Percentiles rank a stretch among this genome's conserved stretches.
These are phyloP conservation scores for Platysternon megacephalum DNA, from an alignment of 2,113 vertebrate genomes.

Conservation along the genomic window DNA sequence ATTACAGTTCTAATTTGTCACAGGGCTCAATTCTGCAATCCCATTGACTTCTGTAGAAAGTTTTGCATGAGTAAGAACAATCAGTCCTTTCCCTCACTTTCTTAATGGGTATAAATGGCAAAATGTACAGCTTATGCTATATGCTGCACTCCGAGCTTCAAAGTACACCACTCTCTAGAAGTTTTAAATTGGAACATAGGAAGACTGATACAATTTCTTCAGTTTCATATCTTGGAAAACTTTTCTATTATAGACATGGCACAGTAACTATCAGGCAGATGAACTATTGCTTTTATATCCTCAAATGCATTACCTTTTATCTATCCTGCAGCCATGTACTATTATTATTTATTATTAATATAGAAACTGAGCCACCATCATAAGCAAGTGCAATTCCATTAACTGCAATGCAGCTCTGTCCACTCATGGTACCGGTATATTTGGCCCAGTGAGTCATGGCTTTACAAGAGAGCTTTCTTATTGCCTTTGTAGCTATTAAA, in stretches of 20 bases:
- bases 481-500: neutral
- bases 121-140: neutral
- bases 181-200: neutral
- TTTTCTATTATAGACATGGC: neutral
- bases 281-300: neutral
- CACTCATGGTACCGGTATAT: neutral
- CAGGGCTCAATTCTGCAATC: neutral
- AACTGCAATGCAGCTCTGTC: neutral
- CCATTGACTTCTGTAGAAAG: neutral
- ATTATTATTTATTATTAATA: neutral
- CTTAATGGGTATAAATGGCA: neutral
- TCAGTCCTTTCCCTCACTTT: neutral
- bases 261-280: neutral
- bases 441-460: neutral
- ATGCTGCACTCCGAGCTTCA: rapidly evolving
- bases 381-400: neutral
- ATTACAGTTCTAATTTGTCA: neutral
- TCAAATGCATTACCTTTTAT: neutral
- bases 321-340: neutral
- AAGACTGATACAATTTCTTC: neutral
- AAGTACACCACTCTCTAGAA: neutral
- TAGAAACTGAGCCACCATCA: neutral
- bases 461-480: neutral
- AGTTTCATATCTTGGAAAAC: neutral
- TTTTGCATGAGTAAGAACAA: neutral